Conservation (phyloP, 1,140 invertebrate genomes). For the Procambarus clarkii region DNA sequence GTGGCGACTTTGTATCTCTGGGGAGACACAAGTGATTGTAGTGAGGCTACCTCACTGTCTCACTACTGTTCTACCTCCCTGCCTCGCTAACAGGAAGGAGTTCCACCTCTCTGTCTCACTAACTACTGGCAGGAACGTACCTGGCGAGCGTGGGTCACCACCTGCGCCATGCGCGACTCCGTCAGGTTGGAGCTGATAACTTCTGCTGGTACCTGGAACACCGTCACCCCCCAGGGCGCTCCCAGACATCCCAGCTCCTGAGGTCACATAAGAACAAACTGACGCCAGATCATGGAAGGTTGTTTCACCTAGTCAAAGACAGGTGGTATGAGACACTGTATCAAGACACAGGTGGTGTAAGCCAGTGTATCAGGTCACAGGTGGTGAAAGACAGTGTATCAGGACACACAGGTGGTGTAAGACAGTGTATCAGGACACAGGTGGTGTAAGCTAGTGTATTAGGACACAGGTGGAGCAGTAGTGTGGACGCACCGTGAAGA, state of each 20-base stretch:
- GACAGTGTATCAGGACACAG: too few species aligned
- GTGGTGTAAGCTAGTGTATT: neutral
- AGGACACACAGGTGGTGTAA: neutral
- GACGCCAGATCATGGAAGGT: too few species aligned
- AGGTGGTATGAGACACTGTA: too few species aligned
- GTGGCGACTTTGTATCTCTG: too few species aligned
- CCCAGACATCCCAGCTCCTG: neutral
- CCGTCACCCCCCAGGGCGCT: neutral
- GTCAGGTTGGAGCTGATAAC: neutral
- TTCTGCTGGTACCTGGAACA: neutral
- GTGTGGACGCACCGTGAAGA: slow-evolving; percentile 13
- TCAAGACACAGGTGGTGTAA: too few species aligned
- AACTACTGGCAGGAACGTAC: neutral
- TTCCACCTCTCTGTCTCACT: neutral
- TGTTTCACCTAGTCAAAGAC: too few species aligned
- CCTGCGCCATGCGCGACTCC: neutral
- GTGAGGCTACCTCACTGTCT: too few species aligned
- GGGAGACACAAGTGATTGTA: too few species aligned
- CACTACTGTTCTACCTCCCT: neutral
- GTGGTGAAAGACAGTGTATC: neutral
- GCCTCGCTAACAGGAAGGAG: too few species aligned
- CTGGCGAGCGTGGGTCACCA: neutral
- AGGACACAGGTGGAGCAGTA: neutral
- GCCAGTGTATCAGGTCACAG: too few species aligned
- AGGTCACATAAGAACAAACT: neutral